Percentiles rank a stretch among this genome's conserved stretches.
These are phyloP conservation scores for Ophion ventricosus DNA, from an alignment of 2,888 invertebrate genomes.

Conservation along the genomic window DNA sequence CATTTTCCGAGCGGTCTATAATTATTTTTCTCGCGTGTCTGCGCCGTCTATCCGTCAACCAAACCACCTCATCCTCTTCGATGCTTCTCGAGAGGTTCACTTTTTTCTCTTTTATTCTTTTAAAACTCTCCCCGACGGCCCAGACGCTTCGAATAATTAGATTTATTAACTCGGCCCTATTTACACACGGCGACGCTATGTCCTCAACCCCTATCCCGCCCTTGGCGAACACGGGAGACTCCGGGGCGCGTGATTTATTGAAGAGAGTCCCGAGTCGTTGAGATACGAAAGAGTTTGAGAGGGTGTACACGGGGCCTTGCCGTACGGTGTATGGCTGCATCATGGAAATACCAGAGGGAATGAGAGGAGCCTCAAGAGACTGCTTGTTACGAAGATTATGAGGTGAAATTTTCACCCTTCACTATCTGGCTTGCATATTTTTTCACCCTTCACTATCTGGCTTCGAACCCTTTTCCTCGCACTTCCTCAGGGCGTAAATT, in stretches of 20 bases:
- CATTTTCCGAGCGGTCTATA: conserved; percentile 64
- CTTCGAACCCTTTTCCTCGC: background rate
- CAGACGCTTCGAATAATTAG: conserved; percentile 74
- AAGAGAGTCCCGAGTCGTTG: conserved; percentile 67
- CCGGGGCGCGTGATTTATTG: conserved; percentile 75
- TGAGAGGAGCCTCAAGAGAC: conserved; percentile 59
- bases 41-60: conserved; percentile 9
- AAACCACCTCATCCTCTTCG: conserved; percentile 38
- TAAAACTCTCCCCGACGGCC: conserved; percentile 43
- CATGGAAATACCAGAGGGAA: conserved; percentile 7
- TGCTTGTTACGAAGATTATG: conserved; percentile 76
- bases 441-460: too few species aligned
- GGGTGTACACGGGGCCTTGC: conserved; percentile 2
- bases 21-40: conserved; percentile 74
- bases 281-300: background rate
- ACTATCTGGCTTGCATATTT: background rate
- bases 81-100: conserved; percentile 32
- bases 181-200: conserved; percentile 73
- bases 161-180: conserved; percentile 78
- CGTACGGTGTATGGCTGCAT: background rate
- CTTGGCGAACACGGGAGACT: conserved; percentile 41
- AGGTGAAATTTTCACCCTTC: conserved; percentile 68
- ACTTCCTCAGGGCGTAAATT: background rate
- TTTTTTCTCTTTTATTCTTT: conserved; percentile 41
- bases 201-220: conserved; percentile 12